Percentiles rank a stretch among this genome's conserved stretches.
phyloP scores from a whole-genome alignment of 2,797 vertebrate species.

The Onychomys leucogaster region DNA sequence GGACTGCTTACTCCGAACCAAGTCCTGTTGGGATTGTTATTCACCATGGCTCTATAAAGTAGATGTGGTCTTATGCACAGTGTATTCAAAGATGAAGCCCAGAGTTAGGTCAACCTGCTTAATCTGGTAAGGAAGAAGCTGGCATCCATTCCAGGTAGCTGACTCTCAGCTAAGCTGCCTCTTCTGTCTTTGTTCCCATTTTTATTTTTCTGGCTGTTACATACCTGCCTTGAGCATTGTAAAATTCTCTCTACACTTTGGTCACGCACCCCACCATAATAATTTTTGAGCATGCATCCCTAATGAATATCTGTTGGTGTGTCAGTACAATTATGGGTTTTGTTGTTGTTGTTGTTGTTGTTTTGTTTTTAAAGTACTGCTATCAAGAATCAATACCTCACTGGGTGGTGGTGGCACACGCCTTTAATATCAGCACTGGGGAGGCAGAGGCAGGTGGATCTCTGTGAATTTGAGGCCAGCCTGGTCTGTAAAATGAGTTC shows the following conservation, averaged over 20 bases:
- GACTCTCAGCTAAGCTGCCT: background rate
- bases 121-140: background rate
- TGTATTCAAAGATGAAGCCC: background rate
- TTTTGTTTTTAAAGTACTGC: background rate
- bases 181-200: background rate
- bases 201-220: background rate
- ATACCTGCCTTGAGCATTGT: background rate
- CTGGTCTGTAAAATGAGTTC: background rate
- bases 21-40: background rate
- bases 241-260: background rate
- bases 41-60: background rate
- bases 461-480: background rate
- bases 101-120: background rate
- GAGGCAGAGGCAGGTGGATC: background rate
- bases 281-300: background rate
- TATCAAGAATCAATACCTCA: background rate
- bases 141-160: background rate
- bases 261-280: background rate
- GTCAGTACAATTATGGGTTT: background rate
- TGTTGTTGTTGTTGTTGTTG: background rate
- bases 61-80: background rate
- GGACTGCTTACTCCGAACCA: background rate
- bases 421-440: background rate
- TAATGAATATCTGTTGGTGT: background rate
- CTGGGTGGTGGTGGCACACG: background rate